Evolutionary conservation across 2,888 invertebrate genomes (phyloP).

Genomic region (Xestoiulus laeticollis): DNA sequence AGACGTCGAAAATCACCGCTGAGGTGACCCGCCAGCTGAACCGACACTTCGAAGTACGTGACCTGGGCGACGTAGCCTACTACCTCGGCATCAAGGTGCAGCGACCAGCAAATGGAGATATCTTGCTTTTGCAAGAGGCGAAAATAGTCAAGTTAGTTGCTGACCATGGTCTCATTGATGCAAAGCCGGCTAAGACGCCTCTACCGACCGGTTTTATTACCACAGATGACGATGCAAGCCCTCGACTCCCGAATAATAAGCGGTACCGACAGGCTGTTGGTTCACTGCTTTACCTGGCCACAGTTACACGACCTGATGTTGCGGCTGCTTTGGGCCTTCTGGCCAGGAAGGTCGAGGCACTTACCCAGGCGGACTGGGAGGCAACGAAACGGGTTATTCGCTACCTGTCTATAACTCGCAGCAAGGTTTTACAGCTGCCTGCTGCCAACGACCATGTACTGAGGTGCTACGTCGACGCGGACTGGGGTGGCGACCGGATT

Average conservation of each 20-base stretch:
- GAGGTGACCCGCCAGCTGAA: neutral
- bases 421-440: neutral
- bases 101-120: neutral
- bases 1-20: neutral
- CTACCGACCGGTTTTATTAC: too few relatives aligned
- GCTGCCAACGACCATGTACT: neutral
- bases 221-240: too few relatives aligned
- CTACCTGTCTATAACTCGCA: neutral
- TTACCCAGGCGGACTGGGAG: neutral
- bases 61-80: neutral
- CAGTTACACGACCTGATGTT: neutral
- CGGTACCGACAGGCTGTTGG: neutral
- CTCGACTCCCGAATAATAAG: too few relatives aligned
- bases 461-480: slow-evolving; percentile 58
- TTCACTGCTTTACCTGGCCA: neutral
- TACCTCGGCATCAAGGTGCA: neutral
- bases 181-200: neutral
- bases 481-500: slow-evolving; percentile 58
- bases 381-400: neutral
- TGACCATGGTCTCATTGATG: neutral
- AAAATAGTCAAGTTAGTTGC: neutral
- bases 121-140: neutral
- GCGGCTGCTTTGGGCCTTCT: neutral
- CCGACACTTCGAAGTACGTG: neutral
- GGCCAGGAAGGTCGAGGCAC: neutral